Base-by-base conservation (phyloP, 1,140 invertebrate species). In the Drosophila mauritiana region DNA sequence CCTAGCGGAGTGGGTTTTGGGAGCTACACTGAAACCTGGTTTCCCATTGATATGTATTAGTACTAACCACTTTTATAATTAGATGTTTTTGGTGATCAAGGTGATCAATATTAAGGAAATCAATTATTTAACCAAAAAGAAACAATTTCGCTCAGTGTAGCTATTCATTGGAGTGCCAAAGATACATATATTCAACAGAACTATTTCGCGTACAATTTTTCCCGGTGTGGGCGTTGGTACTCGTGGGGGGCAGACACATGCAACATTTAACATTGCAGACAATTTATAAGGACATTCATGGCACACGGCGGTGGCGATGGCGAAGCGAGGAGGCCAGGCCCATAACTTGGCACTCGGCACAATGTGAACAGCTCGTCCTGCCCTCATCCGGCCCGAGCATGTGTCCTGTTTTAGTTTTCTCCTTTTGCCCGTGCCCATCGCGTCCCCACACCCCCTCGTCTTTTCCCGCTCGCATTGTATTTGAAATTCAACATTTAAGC, bases 251-350 rank as follows among this genome's bases (percentile, higher is more conserved):
- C 61, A 73, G 72, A 72, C 74, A 73, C 78, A 86, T 86, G 82
- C 82, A 86, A 86, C 82, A 86, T 86, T 86, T 86, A 86, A 86
- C 82, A 86, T 86, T 86, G 78, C 82, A 86, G 82, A 86, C 82
- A 86, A 86, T 86, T 86, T 86, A 86, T 86, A 86, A 86, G 82
- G 82, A 83, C 83, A 79, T 88, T 83, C 83, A 88, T 86, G 75
- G 79, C 83, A 82, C 75, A 86, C 79, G 84, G 83, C 45, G 36
- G 49, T 46, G 61, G 57, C 61, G 63, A 64, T 59, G 61, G 57
- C 67, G 62, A 42, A 63, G 68, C 59, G 46, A 68, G 52, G 25
- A 67, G 72, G 78, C 78, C 72, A 85, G 64, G 53, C 82, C 73
- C 72, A 75, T 65, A 74, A 65, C 73, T 88, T 86, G 83, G 56